A percentile compares a stretch with the other conserved stretches of the same genome.
phyloP scores from a whole-genome alignment of 2,888 invertebrate genomes.

The Eupithecia centaureata region DNA sequence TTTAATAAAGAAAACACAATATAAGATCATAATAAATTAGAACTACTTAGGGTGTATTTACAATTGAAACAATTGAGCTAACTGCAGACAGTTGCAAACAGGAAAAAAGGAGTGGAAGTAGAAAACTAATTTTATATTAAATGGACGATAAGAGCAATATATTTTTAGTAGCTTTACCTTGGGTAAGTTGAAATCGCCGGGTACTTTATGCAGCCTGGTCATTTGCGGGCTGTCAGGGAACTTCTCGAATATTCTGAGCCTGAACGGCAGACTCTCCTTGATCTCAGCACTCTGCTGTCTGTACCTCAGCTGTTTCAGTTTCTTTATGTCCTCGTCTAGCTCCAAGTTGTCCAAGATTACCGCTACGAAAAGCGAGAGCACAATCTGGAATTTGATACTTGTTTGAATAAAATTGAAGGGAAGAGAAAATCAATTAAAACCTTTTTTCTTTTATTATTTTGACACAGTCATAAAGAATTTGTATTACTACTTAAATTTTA shows the following conservation, averaged over 20 bases:
- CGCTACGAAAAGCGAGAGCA: constrained; percentile 99
- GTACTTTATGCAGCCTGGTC: constrained; percentile 97
- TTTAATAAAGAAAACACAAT: no score
- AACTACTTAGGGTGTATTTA: no score
- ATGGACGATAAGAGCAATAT: neutral
- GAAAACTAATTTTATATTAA: neutral
- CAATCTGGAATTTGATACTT: constrained; percentile 87
- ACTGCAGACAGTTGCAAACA: no score
- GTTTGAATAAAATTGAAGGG: neutral
- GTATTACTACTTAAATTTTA: no score
- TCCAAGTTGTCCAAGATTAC: constrained; percentile 99
- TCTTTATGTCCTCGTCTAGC: constrained; percentile 99
- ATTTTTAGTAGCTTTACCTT: constrained; percentile 85
- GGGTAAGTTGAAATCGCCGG: constrained; percentile 95
- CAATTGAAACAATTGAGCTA: no score
- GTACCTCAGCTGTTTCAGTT: constrained; percentile 98
- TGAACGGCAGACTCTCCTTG: constrained; percentile 97
- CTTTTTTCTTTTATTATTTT: no score
- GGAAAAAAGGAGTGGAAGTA: no score
- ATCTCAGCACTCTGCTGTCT: constrained; percentile 99
- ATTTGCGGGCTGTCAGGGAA: constrained; percentile 99
- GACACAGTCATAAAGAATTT: no score
- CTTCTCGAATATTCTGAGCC: constrained; percentile 97
- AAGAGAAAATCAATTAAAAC: no score
- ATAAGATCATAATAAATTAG: no score